Conservation (phyloP, 2,113 vertebrate species). For the Montifringilla adamsi region DNA sequence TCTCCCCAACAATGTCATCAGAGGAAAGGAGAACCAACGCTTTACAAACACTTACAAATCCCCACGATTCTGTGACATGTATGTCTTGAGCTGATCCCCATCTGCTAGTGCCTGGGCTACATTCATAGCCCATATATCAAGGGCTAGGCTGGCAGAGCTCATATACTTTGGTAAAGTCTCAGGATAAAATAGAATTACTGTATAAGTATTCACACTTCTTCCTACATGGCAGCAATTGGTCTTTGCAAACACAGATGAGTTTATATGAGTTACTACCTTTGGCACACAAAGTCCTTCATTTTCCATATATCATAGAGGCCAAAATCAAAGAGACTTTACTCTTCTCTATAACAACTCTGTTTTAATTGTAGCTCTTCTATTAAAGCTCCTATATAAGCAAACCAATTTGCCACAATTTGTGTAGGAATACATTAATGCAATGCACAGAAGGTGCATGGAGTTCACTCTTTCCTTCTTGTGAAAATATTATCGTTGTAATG, state of each 20-base stretch:
- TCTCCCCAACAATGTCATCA: accelerated
- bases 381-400: background rate
- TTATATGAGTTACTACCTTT: background rate
- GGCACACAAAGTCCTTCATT: background rate
- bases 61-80: background rate
- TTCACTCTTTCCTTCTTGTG: background rate
- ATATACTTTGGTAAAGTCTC: background rate
- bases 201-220: background rate
- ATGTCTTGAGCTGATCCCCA: background rate
- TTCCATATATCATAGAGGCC: background rate
- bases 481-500: background rate
- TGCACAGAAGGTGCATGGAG: background rate
- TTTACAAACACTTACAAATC: background rate
- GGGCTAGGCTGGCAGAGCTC: background rate
- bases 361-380: background rate
- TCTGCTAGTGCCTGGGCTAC: background rate
- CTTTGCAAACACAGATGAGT: background rate
- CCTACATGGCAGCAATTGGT: background rate
- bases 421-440: background rate
- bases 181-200: background rate
- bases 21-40: background rate
- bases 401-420: background rate
- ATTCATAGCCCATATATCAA: background rate
- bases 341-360: background rate
- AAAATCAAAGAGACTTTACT: background rate